These are phyloP conservation scores for Oophaga pumilio DNA, from an alignment of 2,113 vertebrate genomes.

Conservation along the genomic window DNA sequence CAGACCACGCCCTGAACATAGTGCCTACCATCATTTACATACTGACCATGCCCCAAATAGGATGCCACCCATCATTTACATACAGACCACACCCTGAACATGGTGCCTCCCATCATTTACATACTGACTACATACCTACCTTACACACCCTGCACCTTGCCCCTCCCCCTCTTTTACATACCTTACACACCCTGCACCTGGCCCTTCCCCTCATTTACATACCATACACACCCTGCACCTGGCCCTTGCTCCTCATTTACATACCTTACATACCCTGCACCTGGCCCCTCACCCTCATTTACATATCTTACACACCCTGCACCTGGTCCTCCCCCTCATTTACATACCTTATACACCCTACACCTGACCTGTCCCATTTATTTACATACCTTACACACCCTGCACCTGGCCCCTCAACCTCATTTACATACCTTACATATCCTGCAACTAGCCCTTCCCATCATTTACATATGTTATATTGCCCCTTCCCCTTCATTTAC, in stretches of 20 bases:
- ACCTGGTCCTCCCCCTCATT: background rate
- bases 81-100: background rate
- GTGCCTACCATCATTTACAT: background rate
- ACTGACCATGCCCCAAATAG: background rate
- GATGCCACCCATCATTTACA: background rate
- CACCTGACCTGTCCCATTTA: too few species aligned
- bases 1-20: background rate
- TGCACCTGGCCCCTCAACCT: background rate
- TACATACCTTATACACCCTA: background rate
- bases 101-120: background rate
- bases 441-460: too few species aligned
- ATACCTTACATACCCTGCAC: too few species aligned
- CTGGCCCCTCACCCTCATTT: too few species aligned
- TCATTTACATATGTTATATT: too few species aligned
- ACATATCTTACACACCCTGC: accelerated
- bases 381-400: too few species aligned
- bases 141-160: background rate
- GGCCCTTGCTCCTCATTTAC: too few species aligned
- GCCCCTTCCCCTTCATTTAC: too few species aligned
- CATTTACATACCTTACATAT: background rate
- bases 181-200: background rate
- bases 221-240: too few species aligned
- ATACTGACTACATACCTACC: too few species aligned
- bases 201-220: too few species aligned
- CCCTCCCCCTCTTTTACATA: background rate